Base-by-base conservation (phyloP, 2,113 vertebrate species). In the Gasterosteus aculeatus region DNA sequence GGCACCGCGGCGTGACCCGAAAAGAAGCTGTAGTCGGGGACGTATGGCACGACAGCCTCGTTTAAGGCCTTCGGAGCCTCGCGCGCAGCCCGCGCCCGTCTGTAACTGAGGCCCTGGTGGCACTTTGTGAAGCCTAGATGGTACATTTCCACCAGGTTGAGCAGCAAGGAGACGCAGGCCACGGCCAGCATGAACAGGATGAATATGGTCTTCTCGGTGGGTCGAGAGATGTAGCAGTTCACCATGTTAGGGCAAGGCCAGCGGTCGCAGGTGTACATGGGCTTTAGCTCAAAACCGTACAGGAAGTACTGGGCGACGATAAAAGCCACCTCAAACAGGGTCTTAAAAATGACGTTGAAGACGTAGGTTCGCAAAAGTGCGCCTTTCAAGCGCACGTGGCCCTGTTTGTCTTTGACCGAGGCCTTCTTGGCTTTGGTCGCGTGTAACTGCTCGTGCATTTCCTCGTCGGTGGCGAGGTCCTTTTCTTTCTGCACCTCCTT, bases 201-300 rank as follows among this genome's bases (percentile, higher is more conserved):
- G 89, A 97, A 97, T 85, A 97, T 84, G 2, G 96, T 97, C 83
- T 97, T 98, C 92, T 97, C 96, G 0, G 96, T 96, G 60, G 96
- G 96, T 12, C 95, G 90, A 2, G 96, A 96, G 85, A 97, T 96
- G 91, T 96, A 96, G 91, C 96, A 96, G 91, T 96, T 96, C 59
- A 96, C 96, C 0, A 93, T 87, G 69, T 96, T 97, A 8, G 95
- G 96, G 74, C 96, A 97, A 4, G 96, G 96, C 92, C 92, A 95
- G 73, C 94, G 93, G 87, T 91, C 92, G 62, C 96, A 97, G 5
- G 93, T 95, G 89, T 97, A 97, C 82, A 97, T 95, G 0, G 96
- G 92, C 87, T 95, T 95, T 65, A 97, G 93, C 87, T 95, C 91
- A 60, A 97, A 96, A 7, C 96, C 95, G 0, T 97, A 96, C 69